Evolutionary conservation across 1,140 invertebrate species (phyloP).

Genomic region (Stegodyphus mimosarum): DNA sequence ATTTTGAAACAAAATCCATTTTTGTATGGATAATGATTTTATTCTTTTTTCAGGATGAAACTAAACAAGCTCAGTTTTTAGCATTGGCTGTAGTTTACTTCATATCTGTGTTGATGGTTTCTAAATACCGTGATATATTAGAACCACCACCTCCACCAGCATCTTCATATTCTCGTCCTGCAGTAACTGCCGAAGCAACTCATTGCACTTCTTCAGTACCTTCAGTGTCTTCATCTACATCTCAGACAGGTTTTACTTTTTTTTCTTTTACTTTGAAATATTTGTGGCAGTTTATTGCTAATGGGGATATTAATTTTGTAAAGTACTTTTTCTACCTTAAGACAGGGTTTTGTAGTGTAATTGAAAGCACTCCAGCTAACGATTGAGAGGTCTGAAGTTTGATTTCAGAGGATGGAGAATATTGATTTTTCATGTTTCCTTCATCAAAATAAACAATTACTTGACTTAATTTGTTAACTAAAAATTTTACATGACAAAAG

Average conservation of each 20-base stretch:
- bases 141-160: constrained; percentile 81
- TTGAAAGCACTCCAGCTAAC: no score
- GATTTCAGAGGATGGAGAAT: no score
- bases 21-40: neutral
- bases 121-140: constrained; percentile 98
- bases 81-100: constrained; percentile 99
- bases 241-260: constrained; percentile 16
- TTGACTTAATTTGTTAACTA: no score
- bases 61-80: constrained; percentile 98
- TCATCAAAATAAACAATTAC: no score
- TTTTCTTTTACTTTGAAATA: neutral
- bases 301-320: no score
- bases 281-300: neutral
- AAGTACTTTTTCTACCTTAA: no score
- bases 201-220: constrained; percentile 13
- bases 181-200: constrained; percentile 16
- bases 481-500: no score
- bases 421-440: no score
- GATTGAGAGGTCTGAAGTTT: no score
- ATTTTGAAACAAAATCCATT: neutral
- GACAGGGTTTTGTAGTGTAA: no score
- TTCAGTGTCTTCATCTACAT: neutral
- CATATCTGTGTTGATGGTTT: constrained; percentile 99
- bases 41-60: constrained; percentile 87
- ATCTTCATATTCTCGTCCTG: constrained; percentile 15